phyloP scores from a whole-genome alignment of 2,113 vertebrate species.

The Arvicanthis niloticus region DNA sequence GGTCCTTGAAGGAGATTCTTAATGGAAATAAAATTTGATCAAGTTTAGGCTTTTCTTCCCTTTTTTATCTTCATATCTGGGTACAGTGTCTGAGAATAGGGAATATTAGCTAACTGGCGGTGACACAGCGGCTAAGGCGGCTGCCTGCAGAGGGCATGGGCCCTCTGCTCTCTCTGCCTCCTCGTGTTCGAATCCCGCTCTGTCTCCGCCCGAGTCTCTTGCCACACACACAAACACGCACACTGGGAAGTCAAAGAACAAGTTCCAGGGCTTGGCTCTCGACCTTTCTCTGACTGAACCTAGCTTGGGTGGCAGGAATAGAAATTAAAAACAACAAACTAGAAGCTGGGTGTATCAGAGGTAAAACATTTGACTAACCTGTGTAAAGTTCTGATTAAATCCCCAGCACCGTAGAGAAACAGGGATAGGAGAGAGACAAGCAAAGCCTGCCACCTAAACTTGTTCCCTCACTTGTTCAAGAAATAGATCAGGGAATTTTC shows the following conservation, averaged over 20 bases:
- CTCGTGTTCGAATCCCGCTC: too few species aligned
- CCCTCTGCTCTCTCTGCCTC: too few species aligned
- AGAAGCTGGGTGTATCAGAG: neutral
- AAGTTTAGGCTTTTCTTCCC: neutral
- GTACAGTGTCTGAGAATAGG: neutral
- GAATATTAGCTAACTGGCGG: too few species aligned
- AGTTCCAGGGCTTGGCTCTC: neutral
- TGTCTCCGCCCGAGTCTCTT: too few species aligned
- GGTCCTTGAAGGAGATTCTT: neutral
- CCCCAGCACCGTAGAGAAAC: neutral
- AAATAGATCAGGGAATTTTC: neutral
- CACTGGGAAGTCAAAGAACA: neutral
- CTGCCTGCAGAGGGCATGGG: too few species aligned
- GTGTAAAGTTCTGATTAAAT: neutral
- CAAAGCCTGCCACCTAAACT: neutral
- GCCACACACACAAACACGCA: neutral
- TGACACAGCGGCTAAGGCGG: too few species aligned
- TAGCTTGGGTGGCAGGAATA: neutral
- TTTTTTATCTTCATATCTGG: neutral
- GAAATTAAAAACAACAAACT: neutral
- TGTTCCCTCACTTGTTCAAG: neutral
- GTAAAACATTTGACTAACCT: neutral
- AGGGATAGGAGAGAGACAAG: neutral
- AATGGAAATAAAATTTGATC: neutral
- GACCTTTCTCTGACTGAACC: neutral